These are phyloP conservation scores for Luidia sarsii DNA, from an alignment of 53 echinoderm and acorn worm species.

Conservation along the genomic window DNA sequence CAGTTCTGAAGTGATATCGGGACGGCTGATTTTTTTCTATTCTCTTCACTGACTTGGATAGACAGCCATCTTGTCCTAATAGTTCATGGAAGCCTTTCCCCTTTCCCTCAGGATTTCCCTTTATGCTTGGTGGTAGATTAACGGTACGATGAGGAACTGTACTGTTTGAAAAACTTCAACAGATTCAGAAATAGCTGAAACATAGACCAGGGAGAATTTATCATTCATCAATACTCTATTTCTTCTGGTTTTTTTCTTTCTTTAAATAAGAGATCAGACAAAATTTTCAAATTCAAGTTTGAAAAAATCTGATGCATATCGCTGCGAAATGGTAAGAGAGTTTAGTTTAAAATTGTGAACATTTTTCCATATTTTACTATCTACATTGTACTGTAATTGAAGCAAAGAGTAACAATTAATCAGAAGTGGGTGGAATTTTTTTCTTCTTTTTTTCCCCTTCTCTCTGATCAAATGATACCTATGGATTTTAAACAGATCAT, in stretches of 20 bases:
- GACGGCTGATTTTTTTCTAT: too few relatives aligned
- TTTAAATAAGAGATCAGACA: constrained; percentile 11
- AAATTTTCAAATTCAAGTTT: not conserved
- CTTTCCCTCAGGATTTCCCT: too few relatives aligned
- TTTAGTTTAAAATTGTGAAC: not conserved
- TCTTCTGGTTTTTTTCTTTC: too few relatives aligned
- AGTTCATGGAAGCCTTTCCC: too few relatives aligned
- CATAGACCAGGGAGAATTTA: not conserved
- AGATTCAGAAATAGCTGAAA: constrained; percentile 28
- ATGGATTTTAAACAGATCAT: constrained; percentile 22
- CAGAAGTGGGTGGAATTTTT: not conserved
- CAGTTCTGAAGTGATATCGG: too few relatives aligned
- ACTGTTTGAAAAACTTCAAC: too few relatives aligned
- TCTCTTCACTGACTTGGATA: too few relatives aligned
- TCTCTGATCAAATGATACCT: constrained; percentile 2
- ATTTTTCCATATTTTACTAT: constrained; percentile 22
- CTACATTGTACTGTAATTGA: constrained; percentile 28
- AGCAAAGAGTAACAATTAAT: not conserved
- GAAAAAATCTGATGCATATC: constrained; percentile 21
- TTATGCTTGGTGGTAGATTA: too few relatives aligned
- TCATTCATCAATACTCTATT: not conserved
- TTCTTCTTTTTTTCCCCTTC: not conserved
- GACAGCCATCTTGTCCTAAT: too few relatives aligned
- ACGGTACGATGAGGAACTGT: too few relatives aligned
- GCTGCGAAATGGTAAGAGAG: not conserved